Evolutionary conservation across 2,113 vertebrate species (phyloP), one percentile per base, ranked within the genome.

Genomic region (Triplophysa tibetana): DNA sequence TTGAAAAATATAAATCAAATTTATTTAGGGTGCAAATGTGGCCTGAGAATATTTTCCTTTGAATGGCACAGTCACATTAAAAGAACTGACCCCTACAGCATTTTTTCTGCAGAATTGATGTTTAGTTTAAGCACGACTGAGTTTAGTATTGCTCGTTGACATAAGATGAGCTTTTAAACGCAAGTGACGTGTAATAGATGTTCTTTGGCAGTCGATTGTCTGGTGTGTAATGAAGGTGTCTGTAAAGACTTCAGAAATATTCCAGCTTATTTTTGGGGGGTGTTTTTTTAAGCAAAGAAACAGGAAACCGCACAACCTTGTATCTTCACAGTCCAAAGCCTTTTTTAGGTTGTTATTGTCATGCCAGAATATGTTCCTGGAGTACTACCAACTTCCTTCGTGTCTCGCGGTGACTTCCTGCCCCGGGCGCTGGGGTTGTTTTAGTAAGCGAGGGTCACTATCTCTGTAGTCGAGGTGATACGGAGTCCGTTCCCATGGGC

Each of bases 381-480:
- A 60, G 70, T 60, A n/a, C 11, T 2, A 38, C 69, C 69, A 72
- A 14, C 69, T 56, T 72, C 26, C 50, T 60, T 29, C 23, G 70
- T 43, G 17, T 73, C 70, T 50, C 19, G 10, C 69, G 3, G 26
- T 58, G 50, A 56, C 69, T 72, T 72, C 69, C 69, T 58, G 69
- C 26, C 6, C 23, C 3, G 1, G 5, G 9, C 23, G 48, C 21
- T 70, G 67, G 16, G 45, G 45, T 70, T 50, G 14, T 52, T 70
- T 52, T 12, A 54, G 17, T 12, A 52, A n/a, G 23, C 11, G 24
- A 13, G 17, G 50, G 69, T 56, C 69, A 21, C 17, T 21, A 1
- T 38, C 19, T 7, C 17, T 12, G 52, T 8, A 33, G 50, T 38
- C 54, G 24, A 38, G 69, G 26, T 72, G 26, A 72, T 56, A 6